Conservation (phyloP, 2,888 invertebrate species). For the Carabus problematicus region DNA sequence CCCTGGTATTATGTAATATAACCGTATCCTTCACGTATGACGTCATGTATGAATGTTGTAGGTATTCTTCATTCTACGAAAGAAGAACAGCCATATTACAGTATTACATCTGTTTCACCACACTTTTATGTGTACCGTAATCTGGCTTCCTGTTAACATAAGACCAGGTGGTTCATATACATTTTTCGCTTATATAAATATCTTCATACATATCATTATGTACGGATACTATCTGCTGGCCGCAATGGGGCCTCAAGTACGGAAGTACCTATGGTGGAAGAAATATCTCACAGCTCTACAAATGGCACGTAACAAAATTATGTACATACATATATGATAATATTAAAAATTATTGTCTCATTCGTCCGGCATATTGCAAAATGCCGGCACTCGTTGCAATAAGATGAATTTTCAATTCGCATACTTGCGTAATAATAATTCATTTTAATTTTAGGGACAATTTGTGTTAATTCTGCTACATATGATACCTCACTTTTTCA, state of each 20-base stretch:
- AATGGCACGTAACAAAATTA: not conserved
- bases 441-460: not conserved
- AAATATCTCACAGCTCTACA: not conserved
- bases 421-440: not conserved
- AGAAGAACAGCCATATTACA: not conserved
- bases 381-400: too few species aligned
- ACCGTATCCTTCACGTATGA: too few species aligned
- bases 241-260: not conserved
- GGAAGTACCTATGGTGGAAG: not conserved
- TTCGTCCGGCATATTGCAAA: too few species aligned
- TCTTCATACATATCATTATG: not conserved
- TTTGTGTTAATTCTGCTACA: not conserved
- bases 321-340: too few species aligned
- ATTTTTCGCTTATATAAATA: not conserved
- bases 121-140: not conserved
- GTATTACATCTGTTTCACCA: not conserved
- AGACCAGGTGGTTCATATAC: not conserved
- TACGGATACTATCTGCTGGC: not conserved
- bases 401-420: not conserved
- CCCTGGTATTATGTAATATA: too few species aligned
- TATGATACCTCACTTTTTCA: not conserved
- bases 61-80: constrained; percentile 2
- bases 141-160: not conserved
- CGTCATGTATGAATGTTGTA: not conserved
- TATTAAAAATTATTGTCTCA: too few species aligned